phyloP scores from a whole-genome alignment of 1,140 invertebrate genomes.

The Microplitis mediator region DNA sequence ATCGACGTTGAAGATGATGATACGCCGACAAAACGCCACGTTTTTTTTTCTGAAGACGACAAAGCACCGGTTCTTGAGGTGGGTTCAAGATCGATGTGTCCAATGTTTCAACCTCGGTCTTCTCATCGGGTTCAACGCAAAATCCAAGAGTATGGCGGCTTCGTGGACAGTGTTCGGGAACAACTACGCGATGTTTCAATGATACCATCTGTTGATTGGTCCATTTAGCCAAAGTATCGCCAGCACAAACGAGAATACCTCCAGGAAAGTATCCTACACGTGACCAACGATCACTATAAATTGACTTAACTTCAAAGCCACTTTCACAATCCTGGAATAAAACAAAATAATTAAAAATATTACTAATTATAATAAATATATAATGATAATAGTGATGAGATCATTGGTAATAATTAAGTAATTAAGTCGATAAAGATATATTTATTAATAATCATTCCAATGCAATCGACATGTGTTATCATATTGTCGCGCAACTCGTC shows the following conservation, averaged over 20 bases:
- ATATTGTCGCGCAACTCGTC: background rate
- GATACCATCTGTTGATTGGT: conserved; percentile 74
- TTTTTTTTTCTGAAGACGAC: conserved; percentile 60
- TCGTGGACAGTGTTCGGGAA: conserved; percentile 69
- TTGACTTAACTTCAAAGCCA: conserved; percentile 68
- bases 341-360: conserved; percentile 7
- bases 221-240: conserved; percentile 79
- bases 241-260: conserved; percentile 79
- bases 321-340: conserved; percentile 67
- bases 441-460: background rate
- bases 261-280: conserved; percentile 78
- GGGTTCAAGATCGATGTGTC: conserved; percentile 59
- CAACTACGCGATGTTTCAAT: conserved; percentile 75
- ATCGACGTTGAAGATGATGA: conserved; percentile 72
- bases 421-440: background rate
- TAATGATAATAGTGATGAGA: too few relatives aligned
- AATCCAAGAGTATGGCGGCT: conserved; percentile 76
- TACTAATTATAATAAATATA: background rate
- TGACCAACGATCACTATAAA: conserved; percentile 72
- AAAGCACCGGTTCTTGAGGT: conserved; percentile 49
- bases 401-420: background rate
- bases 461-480: background rate
- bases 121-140: conserved; percentile 77
- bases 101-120: conserved; percentile 65
- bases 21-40: conserved; percentile 70